A percentile compares a stretch with the other conserved stretches of the same genome.
Evolutionary conservation across 2,113 vertebrate genomes (phyloP).

Genomic region (Callospermophilus lateralis): DNA sequence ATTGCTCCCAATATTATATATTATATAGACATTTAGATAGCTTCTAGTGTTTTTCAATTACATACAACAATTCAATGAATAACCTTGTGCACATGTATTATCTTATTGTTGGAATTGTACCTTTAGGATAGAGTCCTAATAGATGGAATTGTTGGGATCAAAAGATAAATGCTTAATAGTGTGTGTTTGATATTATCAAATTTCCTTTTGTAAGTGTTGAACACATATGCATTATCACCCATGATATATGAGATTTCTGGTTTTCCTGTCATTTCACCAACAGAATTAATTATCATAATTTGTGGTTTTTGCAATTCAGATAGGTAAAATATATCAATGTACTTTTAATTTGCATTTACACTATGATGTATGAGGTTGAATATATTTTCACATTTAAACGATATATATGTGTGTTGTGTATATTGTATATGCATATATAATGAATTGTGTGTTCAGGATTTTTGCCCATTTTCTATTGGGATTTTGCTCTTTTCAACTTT

Average conservation of each 20-base stretch:
- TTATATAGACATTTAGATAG: background rate
- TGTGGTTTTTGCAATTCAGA: background rate
- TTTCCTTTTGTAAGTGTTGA: background rate
- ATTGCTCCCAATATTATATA: background rate
- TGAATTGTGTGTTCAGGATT: background rate
- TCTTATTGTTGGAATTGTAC: background rate
- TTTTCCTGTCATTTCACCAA: background rate
- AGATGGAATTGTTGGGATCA: background rate
- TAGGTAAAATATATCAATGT: background rate
- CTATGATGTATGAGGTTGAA: background rate
- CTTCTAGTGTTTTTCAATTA: background rate
- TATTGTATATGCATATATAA: background rate
- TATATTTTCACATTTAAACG: background rate
- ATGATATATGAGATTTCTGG: background rate
- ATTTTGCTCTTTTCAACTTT: background rate
- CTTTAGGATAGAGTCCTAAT: background rate
- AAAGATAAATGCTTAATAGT: background rate
- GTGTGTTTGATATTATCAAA: background rate
- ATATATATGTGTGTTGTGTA: background rate
- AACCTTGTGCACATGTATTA: background rate
- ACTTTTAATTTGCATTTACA: background rate
- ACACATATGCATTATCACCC: background rate
- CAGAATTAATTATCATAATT: background rate
- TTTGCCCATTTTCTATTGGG: background rate
- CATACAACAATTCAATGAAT: background rate